Percentiles rank a stretch among this genome's conserved stretches.
Conservation (phyloP, 2,888 invertebrate species). For the Erebia ligea region DNA sequence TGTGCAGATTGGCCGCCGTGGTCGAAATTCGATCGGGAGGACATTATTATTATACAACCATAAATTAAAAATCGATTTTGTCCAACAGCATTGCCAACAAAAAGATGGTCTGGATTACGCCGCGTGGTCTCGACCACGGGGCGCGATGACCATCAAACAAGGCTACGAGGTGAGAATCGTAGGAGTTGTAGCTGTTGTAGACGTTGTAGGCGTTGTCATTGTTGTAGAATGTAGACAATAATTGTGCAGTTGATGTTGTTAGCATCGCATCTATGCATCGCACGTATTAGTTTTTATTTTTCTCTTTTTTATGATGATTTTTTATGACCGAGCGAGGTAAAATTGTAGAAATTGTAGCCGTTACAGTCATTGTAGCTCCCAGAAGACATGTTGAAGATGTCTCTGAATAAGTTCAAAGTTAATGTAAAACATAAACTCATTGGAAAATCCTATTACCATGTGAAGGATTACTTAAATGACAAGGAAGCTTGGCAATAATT, state of each 20-base stretch:
- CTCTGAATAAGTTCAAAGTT: too few species aligned
- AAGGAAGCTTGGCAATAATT: too few species aligned
- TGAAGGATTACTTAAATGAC: too few species aligned
- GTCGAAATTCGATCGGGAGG: too few species aligned
- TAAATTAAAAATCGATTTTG: conserved; percentile 47
- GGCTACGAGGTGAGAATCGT: conserved; percentile 82
- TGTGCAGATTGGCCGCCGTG: too few species aligned
- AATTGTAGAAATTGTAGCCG: neutral
- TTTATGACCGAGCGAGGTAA: neutral
- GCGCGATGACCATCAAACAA: conserved; percentile 84
- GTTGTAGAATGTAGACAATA: neutral
- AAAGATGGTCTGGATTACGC: conserved; percentile 84
- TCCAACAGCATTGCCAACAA: conserved; percentile 84
- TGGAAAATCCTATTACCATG: too few species aligned
- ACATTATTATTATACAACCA: too few species aligned
- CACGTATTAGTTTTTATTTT: neutral
- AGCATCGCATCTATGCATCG: too few species aligned
- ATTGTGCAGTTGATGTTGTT: too few species aligned
- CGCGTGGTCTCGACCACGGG: conserved; percentile 83
- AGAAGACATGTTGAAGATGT: too few species aligned
- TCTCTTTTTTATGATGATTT: too few species aligned
- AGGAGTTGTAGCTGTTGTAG: conserved; percentile 35
- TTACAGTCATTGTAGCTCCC: neutral
- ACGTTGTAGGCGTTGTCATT: neutral
- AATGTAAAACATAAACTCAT: too few species aligned